phyloP scores from a whole-genome alignment of 2,888 invertebrate species.

The Troides aeacus region DNA sequence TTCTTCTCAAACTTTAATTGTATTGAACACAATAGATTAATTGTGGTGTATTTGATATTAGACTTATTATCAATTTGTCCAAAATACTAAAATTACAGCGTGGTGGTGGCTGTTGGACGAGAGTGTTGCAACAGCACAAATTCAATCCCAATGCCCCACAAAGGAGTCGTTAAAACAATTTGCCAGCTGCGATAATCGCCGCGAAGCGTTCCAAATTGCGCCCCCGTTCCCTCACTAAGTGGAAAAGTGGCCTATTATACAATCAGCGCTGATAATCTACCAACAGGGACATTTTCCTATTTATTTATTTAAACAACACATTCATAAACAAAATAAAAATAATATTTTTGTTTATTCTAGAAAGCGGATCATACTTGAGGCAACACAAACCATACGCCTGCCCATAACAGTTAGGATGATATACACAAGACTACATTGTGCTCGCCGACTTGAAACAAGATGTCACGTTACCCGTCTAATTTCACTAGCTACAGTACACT shows the following conservation, averaged over 20 bases:
- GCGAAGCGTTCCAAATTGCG: constrained; percentile 28
- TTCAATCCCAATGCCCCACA: constrained; percentile 7
- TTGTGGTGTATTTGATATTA: neutral
- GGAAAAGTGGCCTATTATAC: constrained; percentile 28
- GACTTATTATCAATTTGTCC: neutral
- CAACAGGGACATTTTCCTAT: neutral
- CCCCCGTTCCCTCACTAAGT: constrained; percentile 25
- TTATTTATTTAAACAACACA: neutral
- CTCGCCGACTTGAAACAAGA: no score
- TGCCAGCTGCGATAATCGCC: constrained; percentile 28
- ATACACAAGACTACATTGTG: no score
- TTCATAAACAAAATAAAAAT: neutral
- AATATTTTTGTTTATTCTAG: neutral
- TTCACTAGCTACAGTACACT: no score
- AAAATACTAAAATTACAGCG: neutral
- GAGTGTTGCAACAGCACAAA: constrained; percentile 18
- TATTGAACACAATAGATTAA: no score
- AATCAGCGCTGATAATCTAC: constrained; percentile 17
- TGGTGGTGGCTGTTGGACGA: neutral
- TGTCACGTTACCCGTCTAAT: no score
- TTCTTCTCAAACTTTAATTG: no score
- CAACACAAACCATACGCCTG: neutral
- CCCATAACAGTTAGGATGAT: no score
- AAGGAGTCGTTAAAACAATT: constrained; percentile 27
- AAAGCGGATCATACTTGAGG: no score